phyloP scores from a whole-genome alignment of 2,888 invertebrate species.

The Andrena flavipes region DNA sequence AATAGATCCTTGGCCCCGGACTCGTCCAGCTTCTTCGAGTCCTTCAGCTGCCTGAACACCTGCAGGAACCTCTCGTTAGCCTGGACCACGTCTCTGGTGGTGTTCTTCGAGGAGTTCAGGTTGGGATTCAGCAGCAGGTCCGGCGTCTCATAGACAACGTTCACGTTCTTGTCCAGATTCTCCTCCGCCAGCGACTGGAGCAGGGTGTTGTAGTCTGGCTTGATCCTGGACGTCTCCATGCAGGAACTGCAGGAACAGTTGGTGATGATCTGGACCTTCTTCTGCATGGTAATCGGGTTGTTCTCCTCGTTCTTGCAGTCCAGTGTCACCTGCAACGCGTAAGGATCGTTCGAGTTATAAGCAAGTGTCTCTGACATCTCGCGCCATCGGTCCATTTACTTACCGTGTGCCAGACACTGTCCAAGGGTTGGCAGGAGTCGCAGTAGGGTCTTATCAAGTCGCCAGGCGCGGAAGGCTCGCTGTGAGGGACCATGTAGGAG shows the following conservation, averaged over 20 bases:
- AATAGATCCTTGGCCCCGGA: constrained; percentile 78
- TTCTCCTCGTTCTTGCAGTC: constrained; percentile 86
- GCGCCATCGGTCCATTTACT: constrained; percentile 60
- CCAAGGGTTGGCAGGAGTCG: constrained; percentile 89
- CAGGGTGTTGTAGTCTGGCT: constrained; percentile 81
- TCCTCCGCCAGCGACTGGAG: constrained; percentile 80
- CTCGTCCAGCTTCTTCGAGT: constrained; percentile 77
- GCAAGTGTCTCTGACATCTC: too few species aligned
- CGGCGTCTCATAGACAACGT: constrained; percentile 81
- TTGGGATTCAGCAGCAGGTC: constrained; percentile 82
- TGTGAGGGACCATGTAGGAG: constrained; percentile 89
- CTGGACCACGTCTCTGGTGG: constrained; percentile 84
- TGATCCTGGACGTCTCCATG: constrained; percentile 84
- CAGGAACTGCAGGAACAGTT: constrained; percentile 89
- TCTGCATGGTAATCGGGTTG: constrained; percentile 86
- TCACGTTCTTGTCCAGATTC: constrained; percentile 79
- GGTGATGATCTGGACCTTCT: constrained; percentile 88
- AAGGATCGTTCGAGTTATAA: too few species aligned
- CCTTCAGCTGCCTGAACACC: constrained; percentile 81
- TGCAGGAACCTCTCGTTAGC: constrained; percentile 85
- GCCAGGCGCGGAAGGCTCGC: constrained; percentile 89
- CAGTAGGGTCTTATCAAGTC: constrained; percentile 88
- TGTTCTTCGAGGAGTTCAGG: constrained; percentile 79
- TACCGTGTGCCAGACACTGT: constrained; percentile 89
- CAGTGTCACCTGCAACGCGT: constrained; percentile 86